Percentiles rank a stretch among this genome's conserved stretches.
These are phyloP conservation scores for Harpagus bidentatus DNA, from an alignment of 2,113 vertebrate genomes.

Conservation along the genomic window DNA sequence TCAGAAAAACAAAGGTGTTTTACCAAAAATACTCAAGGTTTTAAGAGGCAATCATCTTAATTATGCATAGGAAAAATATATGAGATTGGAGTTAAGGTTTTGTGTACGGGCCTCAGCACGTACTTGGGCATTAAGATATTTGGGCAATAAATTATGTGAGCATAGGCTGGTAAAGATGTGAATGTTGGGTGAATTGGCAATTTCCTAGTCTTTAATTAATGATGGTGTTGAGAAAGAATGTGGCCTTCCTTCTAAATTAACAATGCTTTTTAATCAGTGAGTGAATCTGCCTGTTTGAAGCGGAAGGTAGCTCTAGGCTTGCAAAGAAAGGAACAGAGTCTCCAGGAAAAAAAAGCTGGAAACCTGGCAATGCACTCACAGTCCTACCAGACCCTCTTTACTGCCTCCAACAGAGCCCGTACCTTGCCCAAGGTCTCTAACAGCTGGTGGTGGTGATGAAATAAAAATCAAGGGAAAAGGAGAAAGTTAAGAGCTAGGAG, in stretches of 20 bases:
- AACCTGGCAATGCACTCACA: background rate
- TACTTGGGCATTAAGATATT: constrained; percentile 33
- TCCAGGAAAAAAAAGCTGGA: background rate
- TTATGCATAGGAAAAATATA: constrained; percentile 42
- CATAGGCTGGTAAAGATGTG: constrained; percentile 42
- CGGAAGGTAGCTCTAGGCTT: constrained; percentile 43
- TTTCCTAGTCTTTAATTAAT: constrained; percentile 67
- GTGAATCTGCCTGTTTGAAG: constrained; percentile 39
- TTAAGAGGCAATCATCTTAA: constrained; percentile 58
- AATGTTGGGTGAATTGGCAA: constrained; percentile 57
- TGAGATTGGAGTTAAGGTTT: constrained; percentile 29
- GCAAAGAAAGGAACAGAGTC: background rate
- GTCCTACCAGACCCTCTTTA: background rate
- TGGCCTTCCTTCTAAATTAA: constrained; percentile 64
- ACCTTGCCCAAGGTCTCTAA: background rate
- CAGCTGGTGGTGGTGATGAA: background rate
- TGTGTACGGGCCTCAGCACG: constrained; percentile 33
- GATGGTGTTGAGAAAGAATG: constrained; percentile 62
- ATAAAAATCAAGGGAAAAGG: background rate
- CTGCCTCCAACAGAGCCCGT: background rate
- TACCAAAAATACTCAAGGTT: constrained; percentile 47
- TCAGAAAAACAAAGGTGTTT: constrained; percentile 46
- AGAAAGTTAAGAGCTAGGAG: background rate
- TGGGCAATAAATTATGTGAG: constrained; percentile 54
- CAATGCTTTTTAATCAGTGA: constrained; percentile 46